phyloP scores from a whole-genome alignment of 2,797 vertebrate genomes.

The Cetoscarus ocellatus region DNA sequence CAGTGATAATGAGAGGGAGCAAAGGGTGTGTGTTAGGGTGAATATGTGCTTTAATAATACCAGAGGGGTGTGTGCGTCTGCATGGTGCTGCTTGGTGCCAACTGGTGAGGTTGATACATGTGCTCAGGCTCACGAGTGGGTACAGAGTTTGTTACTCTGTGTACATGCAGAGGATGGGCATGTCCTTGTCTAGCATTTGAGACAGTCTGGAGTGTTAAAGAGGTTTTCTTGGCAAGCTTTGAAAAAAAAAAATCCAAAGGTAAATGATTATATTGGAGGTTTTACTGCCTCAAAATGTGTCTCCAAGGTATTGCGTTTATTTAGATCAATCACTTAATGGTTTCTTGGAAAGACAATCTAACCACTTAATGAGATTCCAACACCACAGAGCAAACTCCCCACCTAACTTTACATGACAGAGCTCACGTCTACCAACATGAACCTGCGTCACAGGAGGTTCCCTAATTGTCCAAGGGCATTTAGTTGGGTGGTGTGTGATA shows the following conservation, averaged over 20 bases:
- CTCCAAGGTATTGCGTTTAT: slow-evolving; percentile 8
- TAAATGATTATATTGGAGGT: background rate
- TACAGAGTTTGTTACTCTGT: background rate
- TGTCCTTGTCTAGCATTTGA: slow-evolving; percentile 2
- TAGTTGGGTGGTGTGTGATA: background rate
- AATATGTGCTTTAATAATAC: slow-evolving; percentile 32
- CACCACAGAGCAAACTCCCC: background rate
- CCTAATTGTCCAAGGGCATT: background rate
- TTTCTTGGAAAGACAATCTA: slow-evolving; percentile 12
- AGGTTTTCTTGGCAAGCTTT: background rate
- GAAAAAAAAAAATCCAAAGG: background rate
- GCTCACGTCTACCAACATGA: background rate
- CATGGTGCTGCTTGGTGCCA: slow-evolving; percentile 1
- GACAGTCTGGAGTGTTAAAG: slow-evolving; percentile 21
- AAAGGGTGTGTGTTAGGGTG: slow-evolving; percentile 34
- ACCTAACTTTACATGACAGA: background rate
- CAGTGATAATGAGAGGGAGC: slow-evolving; percentile 66
- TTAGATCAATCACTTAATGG: slow-evolving; percentile 5
- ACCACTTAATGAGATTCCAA: background rate
- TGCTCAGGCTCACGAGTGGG: slow-evolving; percentile 13
- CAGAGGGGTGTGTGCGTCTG: slow-evolving; percentile 38
- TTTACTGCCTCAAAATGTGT: background rate
- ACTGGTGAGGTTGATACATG: slow-evolving; percentile 20
- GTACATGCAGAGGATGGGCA: background rate
- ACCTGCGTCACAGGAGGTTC: background rate